Evolutionary conservation across 2,888 invertebrate species (phyloP).

Genomic region (Galeopsomyia nigrocyanea): DNA sequence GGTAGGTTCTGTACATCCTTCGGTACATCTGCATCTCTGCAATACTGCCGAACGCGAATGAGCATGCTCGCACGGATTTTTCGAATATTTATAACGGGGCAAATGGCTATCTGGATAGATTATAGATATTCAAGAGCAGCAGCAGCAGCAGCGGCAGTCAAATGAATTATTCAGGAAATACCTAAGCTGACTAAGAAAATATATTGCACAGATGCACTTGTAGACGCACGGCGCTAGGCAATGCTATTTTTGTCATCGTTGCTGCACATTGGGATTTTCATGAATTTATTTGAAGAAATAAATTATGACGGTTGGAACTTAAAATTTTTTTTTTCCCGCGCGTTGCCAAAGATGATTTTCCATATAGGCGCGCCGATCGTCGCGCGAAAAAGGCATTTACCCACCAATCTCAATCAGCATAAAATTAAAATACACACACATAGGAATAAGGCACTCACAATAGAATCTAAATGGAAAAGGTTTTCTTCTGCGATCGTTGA

Average conservation of each 20-base stretch:
- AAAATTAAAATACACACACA: not conserved
- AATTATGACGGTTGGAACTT: no score
- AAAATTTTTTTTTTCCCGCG: no score
- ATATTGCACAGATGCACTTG: slow-evolving; percentile 22
- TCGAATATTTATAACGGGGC: slow-evolving; percentile 29
- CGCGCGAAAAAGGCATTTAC: not conserved
- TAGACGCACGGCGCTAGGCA: not conserved
- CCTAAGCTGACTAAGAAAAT: slow-evolving; percentile 30
- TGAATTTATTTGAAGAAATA: slow-evolving; percentile 14
- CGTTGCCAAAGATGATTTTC: slow-evolving; percentile 11
- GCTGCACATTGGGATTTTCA: slow-evolving; percentile 26
- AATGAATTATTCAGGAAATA: slow-evolving; percentile 43
- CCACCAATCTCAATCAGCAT: not conserved
- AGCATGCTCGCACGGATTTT: slow-evolving; percentile 10
- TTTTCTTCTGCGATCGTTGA: slow-evolving; percentile 61
- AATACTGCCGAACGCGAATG: slow-evolving; percentile 4
- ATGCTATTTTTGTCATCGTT: slow-evolving; percentile 29
- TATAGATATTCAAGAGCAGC: not conserved
- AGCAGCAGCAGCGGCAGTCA: not conserved
- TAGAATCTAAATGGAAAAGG: slow-evolving; percentile 65
- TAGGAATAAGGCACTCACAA: slow-evolving; percentile 58
- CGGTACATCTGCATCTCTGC: slow-evolving; percentile 29
- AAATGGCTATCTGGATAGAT: no score
- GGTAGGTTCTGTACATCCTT: no score
- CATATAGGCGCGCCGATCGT: not conserved